A percentile compares a stretch with the other conserved stretches of the same genome.
Evolutionary conservation across 2,113 vertebrate genomes (phyloP).

Genomic region (Centropus bengalensis): DNA sequence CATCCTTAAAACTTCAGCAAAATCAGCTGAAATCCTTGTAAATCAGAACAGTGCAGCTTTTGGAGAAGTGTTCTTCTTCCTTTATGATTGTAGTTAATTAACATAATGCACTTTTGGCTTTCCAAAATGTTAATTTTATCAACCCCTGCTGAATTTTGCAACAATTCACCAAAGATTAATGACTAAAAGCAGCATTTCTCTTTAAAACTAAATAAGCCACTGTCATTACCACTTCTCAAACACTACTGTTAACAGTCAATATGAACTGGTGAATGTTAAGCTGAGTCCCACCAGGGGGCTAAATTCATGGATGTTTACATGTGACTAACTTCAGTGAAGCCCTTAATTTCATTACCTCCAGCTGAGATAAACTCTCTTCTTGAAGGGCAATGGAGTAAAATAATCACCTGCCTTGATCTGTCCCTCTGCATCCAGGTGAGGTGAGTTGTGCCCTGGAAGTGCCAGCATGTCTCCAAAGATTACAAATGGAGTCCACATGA

Average conservation of each 20-base stretch:
- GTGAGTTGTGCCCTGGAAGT: not conserved
- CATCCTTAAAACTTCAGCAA: slow-evolving; percentile 8
- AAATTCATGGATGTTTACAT: not conserved
- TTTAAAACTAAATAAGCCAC: not conserved
- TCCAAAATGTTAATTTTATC: slow-evolving; percentile 6
- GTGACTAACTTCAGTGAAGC: not conserved
- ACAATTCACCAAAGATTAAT: not conserved
- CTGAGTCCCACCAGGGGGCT: not conserved
- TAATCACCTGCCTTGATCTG: not conserved
- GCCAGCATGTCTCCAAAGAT: not conserved
- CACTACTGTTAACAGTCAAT: accelerated
- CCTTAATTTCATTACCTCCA: not conserved
- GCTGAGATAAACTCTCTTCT: not conserved
- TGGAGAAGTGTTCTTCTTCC: not conserved
- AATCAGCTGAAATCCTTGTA: slow-evolving; percentile 45
- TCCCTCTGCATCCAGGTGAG: not conserved
- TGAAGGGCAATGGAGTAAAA: not conserved
- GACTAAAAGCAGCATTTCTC: not conserved
- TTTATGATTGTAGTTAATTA: slow-evolving; percentile 41
- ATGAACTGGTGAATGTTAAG: not conserved
- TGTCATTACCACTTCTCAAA: not conserved
- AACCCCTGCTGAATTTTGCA: not conserved
- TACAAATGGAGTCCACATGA: accelerated
- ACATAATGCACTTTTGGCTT: slow-evolving; percentile 20
- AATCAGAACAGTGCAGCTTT: slow-evolving; percentile 12